These are phyloP conservation scores for Plutella xylostella DNA, from an alignment of 2,888 invertebrate species.

Conservation along the genomic window DNA sequence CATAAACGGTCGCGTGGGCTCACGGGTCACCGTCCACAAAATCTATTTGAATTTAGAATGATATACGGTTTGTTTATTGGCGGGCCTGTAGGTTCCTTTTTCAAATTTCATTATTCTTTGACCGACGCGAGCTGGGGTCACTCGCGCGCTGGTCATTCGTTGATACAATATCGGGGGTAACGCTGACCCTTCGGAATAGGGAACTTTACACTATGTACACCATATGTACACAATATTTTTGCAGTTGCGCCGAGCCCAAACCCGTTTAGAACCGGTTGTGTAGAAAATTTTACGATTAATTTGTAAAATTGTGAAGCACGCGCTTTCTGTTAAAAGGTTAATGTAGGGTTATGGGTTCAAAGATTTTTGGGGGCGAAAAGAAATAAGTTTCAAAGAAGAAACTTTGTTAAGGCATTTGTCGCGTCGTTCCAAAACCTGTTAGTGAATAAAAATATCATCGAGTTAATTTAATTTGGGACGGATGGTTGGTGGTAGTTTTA, in stretches of 20 bases:
- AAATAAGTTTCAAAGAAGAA: slow-evolving; percentile 28
- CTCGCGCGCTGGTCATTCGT: slow-evolving; percentile 40
- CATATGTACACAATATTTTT: slow-evolving; percentile 48
- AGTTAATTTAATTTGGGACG: too few relatives aligned
- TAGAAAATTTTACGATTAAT: slow-evolving; percentile 65
- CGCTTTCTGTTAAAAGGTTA: slow-evolving; percentile 52
- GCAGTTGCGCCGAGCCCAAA: slow-evolving; percentile 37
- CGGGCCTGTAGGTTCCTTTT: slow-evolving; percentile 58
- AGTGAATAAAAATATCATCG: slow-evolving; percentile 1
- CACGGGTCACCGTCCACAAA: slow-evolving; percentile 63
- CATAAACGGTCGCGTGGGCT: slow-evolving; percentile 64
- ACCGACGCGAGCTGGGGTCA: slow-evolving; percentile 59
- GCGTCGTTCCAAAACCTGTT: slow-evolving; percentile 1
- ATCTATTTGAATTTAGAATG: slow-evolving; percentile 64
- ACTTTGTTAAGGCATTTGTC: neutral
- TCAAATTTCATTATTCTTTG: slow-evolving; percentile 58
- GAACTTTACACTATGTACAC: too few relatives aligned
- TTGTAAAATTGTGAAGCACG: slow-evolving; percentile 55
- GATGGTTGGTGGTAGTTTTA: too few relatives aligned
- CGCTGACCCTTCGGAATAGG: slow-evolving; percentile 51
- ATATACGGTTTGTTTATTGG: slow-evolving; percentile 71
- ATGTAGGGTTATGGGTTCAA: slow-evolving; percentile 41
- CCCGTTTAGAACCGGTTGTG: slow-evolving; percentile 33
- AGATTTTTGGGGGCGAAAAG: slow-evolving; percentile 9
- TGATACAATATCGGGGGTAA: slow-evolving; percentile 23